Evolutionary conservation across 92 coral and sea anemone species (phyloP).

Genomic region (Porites cylindrica): DNA sequence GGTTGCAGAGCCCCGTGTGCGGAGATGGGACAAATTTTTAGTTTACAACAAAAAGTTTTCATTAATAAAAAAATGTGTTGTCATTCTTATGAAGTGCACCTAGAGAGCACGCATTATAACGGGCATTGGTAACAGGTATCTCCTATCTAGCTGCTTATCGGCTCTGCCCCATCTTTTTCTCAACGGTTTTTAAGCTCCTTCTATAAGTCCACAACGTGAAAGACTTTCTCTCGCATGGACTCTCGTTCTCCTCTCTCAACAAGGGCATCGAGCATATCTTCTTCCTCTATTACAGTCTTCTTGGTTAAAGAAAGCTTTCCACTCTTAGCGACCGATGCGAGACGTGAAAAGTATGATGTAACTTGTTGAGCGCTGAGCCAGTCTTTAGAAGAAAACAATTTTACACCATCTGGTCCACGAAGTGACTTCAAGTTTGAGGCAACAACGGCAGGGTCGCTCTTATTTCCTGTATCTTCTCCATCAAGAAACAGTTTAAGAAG

Average conservation of each 20-base stretch:
- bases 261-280: background rate
- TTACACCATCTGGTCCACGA: conserved; percentile 15
- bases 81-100: no score
- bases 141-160: no score
- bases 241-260: background rate
- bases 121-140: no score
- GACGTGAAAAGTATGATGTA: conserved; percentile 37
- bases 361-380: conserved; percentile 44
- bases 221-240: background rate
- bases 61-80: no score
- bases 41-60: no score
- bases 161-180: no score
- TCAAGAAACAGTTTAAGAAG: conserved; percentile 32
- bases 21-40: no score
- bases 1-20: no score
- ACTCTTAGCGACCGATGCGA: conserved; percentile 20
- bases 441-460: conserved; percentile 25
- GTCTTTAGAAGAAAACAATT: conserved; percentile 27
- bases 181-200: background rate
- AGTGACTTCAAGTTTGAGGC: conserved; percentile 18
- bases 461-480: conserved; percentile 36
- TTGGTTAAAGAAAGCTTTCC: conserved; percentile 18
- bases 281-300: background rate
- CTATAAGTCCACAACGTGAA: background rate
- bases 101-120: no score